Evolutionary conservation across 2,888 invertebrate species (phyloP), one percentile per base, ranked within the genome.

Genomic region (Folsomia candida): DNA sequence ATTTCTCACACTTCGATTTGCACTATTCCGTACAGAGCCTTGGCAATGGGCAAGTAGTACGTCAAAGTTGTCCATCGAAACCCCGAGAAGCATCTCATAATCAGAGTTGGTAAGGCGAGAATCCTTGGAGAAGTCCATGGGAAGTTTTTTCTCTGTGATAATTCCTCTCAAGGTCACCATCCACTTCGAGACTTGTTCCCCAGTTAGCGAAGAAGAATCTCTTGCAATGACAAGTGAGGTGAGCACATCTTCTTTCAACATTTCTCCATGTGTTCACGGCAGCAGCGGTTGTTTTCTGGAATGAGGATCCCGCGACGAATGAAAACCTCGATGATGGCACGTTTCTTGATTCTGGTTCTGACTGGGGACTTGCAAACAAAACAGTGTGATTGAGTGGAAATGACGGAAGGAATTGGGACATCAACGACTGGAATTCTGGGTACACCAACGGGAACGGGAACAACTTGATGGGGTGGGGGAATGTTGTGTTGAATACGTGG

Each of bases 281-380:
- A 67, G 25, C 47, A 59, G 1, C 67, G 9, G 47, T 67, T 67
- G 4, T 29, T 37, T 9, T 22, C 11, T 1, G 67, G 67, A 2
- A 67, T 26, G 2, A 67, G 1, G 1, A 67, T 60, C 22, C 29
- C 24, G 9, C 26, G 28, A 3, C 3, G 0, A n/a, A 67, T 22
- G 24, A 20, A 67, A 2, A 47, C 1, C 20, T 67, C 60, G 0
- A 59, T 1, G 4, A 60, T 47, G 1, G 67, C 67, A 4, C 11
- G 6, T 4, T 22, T 18, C n/a, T 6, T 6, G 54, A 54, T 20
- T n/a, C 54, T 6, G 6, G 11, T 14, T 4, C 37, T 4, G 11
- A 6, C 20, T n/a, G n/a, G n/a, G 54, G 4, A 14, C n/a, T 54
- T 54, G 22, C 54, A 54, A 6, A 54, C n/a, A 22, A 54, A 54